These are phyloP conservation scores for Acanthosoma haemorrhoidale DNA, from an alignment of 2,888 invertebrate species.

Conservation along the genomic window DNA sequence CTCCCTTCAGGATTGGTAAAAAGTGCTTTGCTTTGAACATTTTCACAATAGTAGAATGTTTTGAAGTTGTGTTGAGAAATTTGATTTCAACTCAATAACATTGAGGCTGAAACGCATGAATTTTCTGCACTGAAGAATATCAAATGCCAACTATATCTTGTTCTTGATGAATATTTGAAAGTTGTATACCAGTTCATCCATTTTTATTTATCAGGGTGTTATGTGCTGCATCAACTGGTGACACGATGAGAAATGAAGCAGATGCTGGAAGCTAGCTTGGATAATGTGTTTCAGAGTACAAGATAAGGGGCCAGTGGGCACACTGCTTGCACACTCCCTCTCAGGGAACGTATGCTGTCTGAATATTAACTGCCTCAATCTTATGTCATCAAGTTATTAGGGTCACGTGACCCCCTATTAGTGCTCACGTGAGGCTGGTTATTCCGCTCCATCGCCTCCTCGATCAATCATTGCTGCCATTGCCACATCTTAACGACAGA, in stretches of 20 bases:
- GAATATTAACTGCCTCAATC: conserved; percentile 26
- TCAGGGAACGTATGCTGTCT: neutral
- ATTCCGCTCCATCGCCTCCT: conserved; percentile 17
- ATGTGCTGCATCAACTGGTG: neutral
- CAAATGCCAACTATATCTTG: too few species aligned
- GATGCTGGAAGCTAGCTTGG: neutral
- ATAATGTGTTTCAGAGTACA: neutral
- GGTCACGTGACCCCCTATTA: conserved; percentile 24
- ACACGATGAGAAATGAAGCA: neutral
- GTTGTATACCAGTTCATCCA: too few species aligned
- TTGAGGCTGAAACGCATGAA: too few species aligned
- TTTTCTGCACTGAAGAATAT: too few species aligned
- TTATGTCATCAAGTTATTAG: conserved; percentile 28
- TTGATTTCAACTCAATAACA: too few species aligned
- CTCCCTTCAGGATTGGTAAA: too few species aligned
- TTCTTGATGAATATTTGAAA: too few species aligned
- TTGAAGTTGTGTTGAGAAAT: too few species aligned
- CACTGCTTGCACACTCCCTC: neutral
- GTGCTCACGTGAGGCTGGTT: conserved; percentile 15
- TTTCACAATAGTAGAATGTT: too few species aligned
- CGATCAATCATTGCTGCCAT: neutral
- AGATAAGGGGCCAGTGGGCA: neutral
- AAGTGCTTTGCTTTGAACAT: too few species aligned
- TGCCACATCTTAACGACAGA: neutral
- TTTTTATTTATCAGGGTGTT: too few species aligned